Evolutionary conservation across 1,140 invertebrate species (phyloP).

Genomic region (Physella acuta): DNA sequence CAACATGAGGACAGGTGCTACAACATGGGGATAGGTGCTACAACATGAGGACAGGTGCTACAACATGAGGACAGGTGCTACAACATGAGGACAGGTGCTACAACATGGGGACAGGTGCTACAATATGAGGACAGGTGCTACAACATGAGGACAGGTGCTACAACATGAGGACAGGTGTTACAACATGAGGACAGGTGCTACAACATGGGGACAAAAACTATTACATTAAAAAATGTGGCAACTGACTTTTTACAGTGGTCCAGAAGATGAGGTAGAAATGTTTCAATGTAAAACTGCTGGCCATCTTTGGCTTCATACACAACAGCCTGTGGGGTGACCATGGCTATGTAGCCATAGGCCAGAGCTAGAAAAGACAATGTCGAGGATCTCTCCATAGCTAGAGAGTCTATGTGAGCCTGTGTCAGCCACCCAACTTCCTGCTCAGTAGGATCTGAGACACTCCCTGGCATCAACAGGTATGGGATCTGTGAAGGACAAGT

Average conservation of each 20-base stretch:
- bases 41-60: no score
- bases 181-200: no score
- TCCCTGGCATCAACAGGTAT: not conserved
- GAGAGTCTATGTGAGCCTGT: not conserved
- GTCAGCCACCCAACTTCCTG: not conserved
- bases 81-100: no score
- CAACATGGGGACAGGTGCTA: no score
- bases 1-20: no score
- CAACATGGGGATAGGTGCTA: no score
- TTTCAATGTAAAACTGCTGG: constrained; percentile 2
- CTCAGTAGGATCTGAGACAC: not conserved
- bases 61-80: no score
- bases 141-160: no score
- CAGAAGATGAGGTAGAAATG: constrained; percentile 20
- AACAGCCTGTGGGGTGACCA: not conserved
- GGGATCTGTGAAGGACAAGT: constrained; percentile 16
- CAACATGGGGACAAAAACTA: no score
- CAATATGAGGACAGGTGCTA: no score
- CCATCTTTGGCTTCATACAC: not conserved
- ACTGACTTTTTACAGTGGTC: constrained; percentile 24
- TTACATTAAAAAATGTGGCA: no score
- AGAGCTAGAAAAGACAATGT: constrained; percentile 12
- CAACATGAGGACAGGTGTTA: no score
- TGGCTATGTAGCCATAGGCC: constrained; percentile 22
- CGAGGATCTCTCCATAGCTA: constrained; percentile 19